These are phyloP conservation scores for Punctoribates punctum DNA, from an alignment of 2,888 invertebrate species.

Conservation along the genomic window DNA sequence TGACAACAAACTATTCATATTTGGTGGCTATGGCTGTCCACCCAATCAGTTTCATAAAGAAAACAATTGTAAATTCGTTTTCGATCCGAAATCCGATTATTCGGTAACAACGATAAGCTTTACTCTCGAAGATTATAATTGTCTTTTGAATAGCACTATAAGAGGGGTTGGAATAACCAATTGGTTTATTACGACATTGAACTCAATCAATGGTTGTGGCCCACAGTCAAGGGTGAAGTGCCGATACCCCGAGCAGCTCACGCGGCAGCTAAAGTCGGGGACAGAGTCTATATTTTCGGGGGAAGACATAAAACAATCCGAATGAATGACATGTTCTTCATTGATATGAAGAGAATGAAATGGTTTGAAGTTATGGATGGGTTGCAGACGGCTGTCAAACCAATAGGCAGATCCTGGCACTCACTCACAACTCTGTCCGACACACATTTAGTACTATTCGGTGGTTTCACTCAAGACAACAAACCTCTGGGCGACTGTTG, in stretches of 20 bases:
- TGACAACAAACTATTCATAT: conserved; percentile 46
- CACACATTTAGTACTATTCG: conserved; percentile 51
- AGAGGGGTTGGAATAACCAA: conserved; percentile 53
- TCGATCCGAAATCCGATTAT: conserved; percentile 39
- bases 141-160: conserved; percentile 39
- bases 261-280: conserved; percentile 52
- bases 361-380: conserved; percentile 51
- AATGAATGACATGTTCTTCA: conserved; percentile 55
- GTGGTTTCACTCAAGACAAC: conserved; percentile 49
- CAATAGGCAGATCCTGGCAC: conserved; percentile 54
- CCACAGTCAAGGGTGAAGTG: conserved; percentile 50
- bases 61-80: conserved; percentile 42
- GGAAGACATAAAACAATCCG: conserved; percentile 54
- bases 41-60: not conserved
- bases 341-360: conserved; percentile 53
- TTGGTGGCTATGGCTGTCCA: conserved; percentile 42
- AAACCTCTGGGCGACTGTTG: conserved; percentile 52
- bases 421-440: conserved; percentile 51
- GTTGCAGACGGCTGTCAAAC: conserved; percentile 26
- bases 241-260: conserved; percentile 57
- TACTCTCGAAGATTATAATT: not conserved
- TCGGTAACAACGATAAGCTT: conserved; percentile 37
- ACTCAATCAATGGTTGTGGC: conserved; percentile 50
- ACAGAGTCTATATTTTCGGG: conserved; percentile 55
- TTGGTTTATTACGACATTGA: conserved; percentile 51